These are phyloP conservation scores for Clarias fuscus DNA, from an alignment of 2,797 vertebrate genomes.

Conservation along the genomic window DNA sequence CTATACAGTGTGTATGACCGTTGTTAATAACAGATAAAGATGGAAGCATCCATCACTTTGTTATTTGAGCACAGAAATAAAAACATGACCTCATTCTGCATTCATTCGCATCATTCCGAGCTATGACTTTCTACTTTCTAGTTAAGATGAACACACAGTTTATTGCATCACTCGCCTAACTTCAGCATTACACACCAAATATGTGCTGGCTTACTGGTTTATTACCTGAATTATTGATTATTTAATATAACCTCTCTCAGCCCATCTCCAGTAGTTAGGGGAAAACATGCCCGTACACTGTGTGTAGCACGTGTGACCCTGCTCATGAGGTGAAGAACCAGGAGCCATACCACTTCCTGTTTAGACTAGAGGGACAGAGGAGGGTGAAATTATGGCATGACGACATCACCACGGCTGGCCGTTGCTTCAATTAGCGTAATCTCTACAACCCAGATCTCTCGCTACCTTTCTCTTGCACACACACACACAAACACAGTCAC, in stretches of 20 bases:
- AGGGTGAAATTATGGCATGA: conserved; percentile 32
- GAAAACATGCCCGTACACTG: background rate
- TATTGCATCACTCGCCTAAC: background rate
- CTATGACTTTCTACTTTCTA: background rate
- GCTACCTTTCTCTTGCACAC: conserved; percentile 36
- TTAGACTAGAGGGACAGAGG: conserved; percentile 37
- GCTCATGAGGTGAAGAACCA: conserved; percentile 38
- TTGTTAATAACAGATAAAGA: background rate
- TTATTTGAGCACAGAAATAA: background rate
- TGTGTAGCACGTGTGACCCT: conserved; percentile 5
- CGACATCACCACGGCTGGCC: conserved; percentile 58
- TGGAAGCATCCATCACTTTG: background rate
- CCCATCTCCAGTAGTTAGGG: background rate
- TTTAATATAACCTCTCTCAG: background rate
- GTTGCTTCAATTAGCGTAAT: conserved; percentile 17
- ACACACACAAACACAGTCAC: conserved; percentile 33
- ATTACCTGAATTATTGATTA: background rate
- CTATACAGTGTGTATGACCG: background rate
- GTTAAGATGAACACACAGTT: background rate
- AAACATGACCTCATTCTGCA: too few species aligned
- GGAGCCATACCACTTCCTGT: conserved; percentile 52
- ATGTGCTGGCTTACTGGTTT: background rate
- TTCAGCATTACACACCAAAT: background rate
- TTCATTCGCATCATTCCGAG: background rate
- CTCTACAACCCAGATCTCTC: conserved; percentile 48